Base-by-base conservation (phyloP, 2,888 invertebrate genomes). In the Agonopterix subpropinquella region DNA sequence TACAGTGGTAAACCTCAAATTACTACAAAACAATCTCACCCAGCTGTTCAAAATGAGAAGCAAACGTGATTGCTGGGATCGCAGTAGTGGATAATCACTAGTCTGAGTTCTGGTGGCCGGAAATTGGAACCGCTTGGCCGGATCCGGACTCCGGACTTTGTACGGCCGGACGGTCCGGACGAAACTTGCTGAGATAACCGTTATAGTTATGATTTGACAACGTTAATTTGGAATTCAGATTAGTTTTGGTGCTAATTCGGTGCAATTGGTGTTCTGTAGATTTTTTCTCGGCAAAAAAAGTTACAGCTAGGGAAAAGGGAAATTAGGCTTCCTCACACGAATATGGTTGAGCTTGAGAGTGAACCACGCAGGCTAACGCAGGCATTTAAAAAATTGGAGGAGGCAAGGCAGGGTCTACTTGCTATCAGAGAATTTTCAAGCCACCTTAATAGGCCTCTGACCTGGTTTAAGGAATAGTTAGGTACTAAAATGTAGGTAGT, bases 91-190 rank as follows among this genome's bases (percentile, higher is more conserved):
- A 54, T 54, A 53, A 57, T 54, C 51, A 56, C 46, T 51, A 53
- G 50, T 50, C 50, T 36, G 54, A 53, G 62, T 59, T 65, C 53
- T 53, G 50, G 64, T 56, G 56, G 56, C 67, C 78, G 80, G 80
- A 80, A 79, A 81, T 80, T 80, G 78, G 71, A 64, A 63, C 63
- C 64, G 70, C 68, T 67, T 62, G 64, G 62, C 67, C 68, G 64
- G 67, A 59, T 28, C 44, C 42, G 41, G 11, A 62, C 53, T 47
- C 58, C 62, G 44, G 48, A 49, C 44, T 45, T 45, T 35, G 43
- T 43, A 37, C 11, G 46, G 43, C 53, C 52, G 41, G 51, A 53
- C 52, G n/a, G 42, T 11, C 53, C 47, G 54, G 54, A 51, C 52
- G 48, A 53, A 53, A 42, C 44, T 50, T 49, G 41, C 50, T 47